phyloP scores from a whole-genome alignment of 2,797 vertebrate species.

The Arremon aurantiirostris region DNA sequence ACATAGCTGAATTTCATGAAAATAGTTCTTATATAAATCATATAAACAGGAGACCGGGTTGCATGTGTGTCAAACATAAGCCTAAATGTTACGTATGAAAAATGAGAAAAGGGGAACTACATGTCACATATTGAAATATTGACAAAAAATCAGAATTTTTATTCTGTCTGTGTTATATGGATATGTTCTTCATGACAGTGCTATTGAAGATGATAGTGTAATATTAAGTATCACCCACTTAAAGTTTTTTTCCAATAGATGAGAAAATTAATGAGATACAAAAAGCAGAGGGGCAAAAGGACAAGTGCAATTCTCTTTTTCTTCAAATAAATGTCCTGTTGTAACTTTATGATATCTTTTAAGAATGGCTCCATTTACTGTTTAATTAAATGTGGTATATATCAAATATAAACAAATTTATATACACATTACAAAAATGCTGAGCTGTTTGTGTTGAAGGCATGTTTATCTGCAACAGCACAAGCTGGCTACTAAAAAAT shows the following conservation, averaged over 20 bases:
- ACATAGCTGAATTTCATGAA: not conserved
- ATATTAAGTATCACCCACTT: not conserved
- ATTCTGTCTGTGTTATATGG: not conserved
- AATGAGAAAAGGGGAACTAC: not conserved
- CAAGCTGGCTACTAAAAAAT: not conserved
- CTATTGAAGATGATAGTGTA: not conserved
- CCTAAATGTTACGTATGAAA: not conserved
- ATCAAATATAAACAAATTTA: not conserved
- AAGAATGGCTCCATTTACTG: not conserved
- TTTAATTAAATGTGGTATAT: not conserved
- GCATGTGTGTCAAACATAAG: not conserved
- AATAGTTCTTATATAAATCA: not conserved
- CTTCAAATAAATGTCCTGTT: not conserved
- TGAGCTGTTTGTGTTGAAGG: not conserved
- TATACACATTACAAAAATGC: not conserved
- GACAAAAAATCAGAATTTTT: not conserved
- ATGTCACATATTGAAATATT: not conserved
- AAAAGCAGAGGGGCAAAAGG: not conserved
- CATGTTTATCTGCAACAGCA: not conserved
- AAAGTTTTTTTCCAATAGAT: not conserved
- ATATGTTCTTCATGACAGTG: not conserved
- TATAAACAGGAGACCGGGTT: not conserved
- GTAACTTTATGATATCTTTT: not conserved
- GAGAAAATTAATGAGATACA: not conserved
- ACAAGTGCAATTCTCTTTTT: not conserved